These are phyloP conservation scores for Unio pictorum DNA, from an alignment of 2,888 invertebrate species.

Conservation along the genomic window DNA sequence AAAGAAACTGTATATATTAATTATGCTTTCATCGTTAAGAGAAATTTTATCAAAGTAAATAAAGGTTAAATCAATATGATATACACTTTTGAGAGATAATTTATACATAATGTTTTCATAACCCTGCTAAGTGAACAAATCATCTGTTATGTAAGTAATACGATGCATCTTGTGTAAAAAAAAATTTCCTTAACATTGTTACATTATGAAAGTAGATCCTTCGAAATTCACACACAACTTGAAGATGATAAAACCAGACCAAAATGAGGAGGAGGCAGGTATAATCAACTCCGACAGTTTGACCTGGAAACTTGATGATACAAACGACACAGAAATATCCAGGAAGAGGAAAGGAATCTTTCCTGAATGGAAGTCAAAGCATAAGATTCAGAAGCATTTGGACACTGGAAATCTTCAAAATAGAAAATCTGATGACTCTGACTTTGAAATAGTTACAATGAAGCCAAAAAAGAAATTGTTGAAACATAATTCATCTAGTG, in stretches of 20 bases:
- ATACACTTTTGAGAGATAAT: too few species aligned
- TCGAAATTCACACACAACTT: conserved; percentile 60
- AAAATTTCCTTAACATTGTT: conserved; percentile 19
- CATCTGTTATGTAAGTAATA: too few species aligned
- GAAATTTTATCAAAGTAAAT: too few species aligned
- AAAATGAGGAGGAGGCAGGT: conserved; percentile 2
- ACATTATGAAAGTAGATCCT: conserved; percentile 58
- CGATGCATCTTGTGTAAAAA: too few species aligned
- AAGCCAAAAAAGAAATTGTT: background rate
- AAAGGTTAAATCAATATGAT: too few species aligned
- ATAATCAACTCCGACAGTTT: conserved; percentile 18
- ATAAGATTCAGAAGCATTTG: conserved; percentile 3
- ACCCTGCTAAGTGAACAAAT: too few species aligned
- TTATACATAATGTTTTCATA: too few species aligned
- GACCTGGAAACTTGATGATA: conserved; percentile 50
- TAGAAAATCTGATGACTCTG: conserved; percentile 4
- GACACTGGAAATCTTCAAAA: background rate
- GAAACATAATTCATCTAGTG: too few species aligned
- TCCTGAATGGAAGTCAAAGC: conserved; percentile 20
- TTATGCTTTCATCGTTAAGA: too few species aligned
- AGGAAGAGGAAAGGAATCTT: conserved; percentile 45
- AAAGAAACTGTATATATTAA: too few species aligned
- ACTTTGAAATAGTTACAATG: conserved; percentile 17
- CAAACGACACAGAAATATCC: conserved; percentile 30
- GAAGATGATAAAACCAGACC: conserved; percentile 48